Evolutionary conservation across 2,888 invertebrate species (phyloP).

Genomic region (Itoplectis maculator): DNA sequence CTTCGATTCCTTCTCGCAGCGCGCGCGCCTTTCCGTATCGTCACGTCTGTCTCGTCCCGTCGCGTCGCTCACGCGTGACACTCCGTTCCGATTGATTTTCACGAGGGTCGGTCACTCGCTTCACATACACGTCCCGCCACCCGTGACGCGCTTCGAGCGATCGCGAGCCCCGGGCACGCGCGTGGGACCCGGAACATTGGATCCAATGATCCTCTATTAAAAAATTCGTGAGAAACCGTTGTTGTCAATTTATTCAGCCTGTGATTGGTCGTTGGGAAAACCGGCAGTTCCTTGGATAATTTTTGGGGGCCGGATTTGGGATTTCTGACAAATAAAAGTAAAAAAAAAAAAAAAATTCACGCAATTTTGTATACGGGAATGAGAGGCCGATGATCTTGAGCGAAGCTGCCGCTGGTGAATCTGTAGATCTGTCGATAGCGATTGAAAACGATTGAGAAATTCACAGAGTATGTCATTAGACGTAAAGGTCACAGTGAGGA

Average conservation of each 20-base stretch:
- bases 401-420: too few relatives aligned
- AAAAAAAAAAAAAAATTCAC: constrained; percentile 15
- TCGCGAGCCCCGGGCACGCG: neutral
- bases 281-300: too few relatives aligned
- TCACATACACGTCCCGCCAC: too few relatives aligned
- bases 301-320: too few relatives aligned
- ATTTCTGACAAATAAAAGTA: too few relatives aligned
- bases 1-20: constrained; percentile 29
- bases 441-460: neutral
- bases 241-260: too few relatives aligned
- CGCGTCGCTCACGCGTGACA: constrained; percentile 24
- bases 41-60: constrained; percentile 23
- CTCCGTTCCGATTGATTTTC: constrained; percentile 20
- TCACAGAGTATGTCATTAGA: neutral
- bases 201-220: too few relatives aligned
- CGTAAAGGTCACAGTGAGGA: neutral
- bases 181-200: neutral
- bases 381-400: neutral
- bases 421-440: too few relatives aligned
- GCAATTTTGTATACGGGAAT: neutral
- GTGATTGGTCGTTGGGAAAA: too few relatives aligned
- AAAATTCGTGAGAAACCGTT: too few relatives aligned
- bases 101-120: neutral
- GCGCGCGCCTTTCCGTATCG: constrained; percentile 6
- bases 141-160: neutral